Evolutionary conservation across 2,888 invertebrate species (phyloP).

Genomic region (Meghimatium bilineatum): DNA sequence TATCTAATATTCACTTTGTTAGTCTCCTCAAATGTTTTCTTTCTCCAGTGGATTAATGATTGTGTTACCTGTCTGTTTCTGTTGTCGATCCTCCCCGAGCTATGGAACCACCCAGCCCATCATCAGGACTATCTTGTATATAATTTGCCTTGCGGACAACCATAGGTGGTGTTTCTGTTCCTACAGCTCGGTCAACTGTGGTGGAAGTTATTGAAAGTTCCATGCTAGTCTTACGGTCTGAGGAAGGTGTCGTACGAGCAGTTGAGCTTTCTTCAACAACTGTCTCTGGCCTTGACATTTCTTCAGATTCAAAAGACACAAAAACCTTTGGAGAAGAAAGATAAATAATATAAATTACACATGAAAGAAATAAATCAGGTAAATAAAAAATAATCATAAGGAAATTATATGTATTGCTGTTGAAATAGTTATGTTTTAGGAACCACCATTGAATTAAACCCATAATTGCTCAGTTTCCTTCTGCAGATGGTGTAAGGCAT

Average conservation of each 20-base stretch:
- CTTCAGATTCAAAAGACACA: slow-evolving; percentile 74
- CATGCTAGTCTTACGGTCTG: slow-evolving; percentile 69
- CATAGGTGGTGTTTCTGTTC: slow-evolving; percentile 47
- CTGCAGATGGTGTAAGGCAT: too few relatives aligned
- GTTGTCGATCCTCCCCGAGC: slow-evolving; percentile 63
- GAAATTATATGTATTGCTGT: too few relatives aligned
- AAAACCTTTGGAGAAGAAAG: slow-evolving; percentile 70
- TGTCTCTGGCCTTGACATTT: slow-evolving; percentile 69
- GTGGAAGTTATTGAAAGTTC: slow-evolving; percentile 57
- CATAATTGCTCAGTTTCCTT: too few relatives aligned
- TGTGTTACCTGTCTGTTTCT: slow-evolving; percentile 37
- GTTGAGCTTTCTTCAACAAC: slow-evolving; percentile 71
- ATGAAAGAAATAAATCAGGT: neutral
- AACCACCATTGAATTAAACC: too few relatives aligned
- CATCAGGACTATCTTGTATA: slow-evolving; percentile 73
- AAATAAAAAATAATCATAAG: too few relatives aligned
- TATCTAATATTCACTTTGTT: neutral
- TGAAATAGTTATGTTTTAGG: too few relatives aligned
- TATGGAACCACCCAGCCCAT: slow-evolving; percentile 74
- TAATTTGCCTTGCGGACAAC: slow-evolving; percentile 42
- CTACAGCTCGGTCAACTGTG: slow-evolving; percentile 33
- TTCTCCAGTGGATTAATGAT: neutral
- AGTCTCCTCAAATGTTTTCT: neutral
- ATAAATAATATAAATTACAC: neutral
- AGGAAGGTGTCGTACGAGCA: slow-evolving; percentile 70